phyloP scores from a whole-genome alignment of 2,888 invertebrate genomes.

The Strigamia crassipes region DNA sequence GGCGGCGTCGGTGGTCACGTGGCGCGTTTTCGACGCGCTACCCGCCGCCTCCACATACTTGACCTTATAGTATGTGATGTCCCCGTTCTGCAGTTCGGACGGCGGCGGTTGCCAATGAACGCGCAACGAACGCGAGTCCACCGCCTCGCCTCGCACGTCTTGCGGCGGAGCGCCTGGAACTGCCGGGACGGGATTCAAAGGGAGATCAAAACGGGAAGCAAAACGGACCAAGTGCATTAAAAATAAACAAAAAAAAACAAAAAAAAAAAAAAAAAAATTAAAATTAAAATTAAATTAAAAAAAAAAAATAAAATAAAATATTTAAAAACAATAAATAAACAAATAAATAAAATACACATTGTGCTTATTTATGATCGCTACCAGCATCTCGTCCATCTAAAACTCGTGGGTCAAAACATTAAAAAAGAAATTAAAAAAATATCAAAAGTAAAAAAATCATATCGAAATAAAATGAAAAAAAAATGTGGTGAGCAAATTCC shows the following conservation, averaged over 20 bases:
- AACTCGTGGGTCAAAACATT: too few relatives aligned
- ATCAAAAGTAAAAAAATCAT: too few relatives aligned
- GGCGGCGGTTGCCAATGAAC: conserved; percentile 94
- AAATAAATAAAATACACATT: neutral
- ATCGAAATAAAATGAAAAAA: too few relatives aligned
- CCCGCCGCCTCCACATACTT: conserved; percentile 80
- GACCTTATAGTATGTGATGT: conserved; percentile 93
- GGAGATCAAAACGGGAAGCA: neutral
- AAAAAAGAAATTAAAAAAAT: too few relatives aligned
- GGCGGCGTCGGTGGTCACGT: conserved; percentile 66
- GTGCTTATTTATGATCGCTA: neutral
- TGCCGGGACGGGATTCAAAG: conserved; percentile 57
- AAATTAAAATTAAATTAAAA: neutral
- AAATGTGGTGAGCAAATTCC: neutral
- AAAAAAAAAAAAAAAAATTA: conserved; percentile 31
- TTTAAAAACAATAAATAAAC: too few relatives aligned
- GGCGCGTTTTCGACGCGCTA: conserved; percentile 79
- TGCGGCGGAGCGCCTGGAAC: conserved; percentile 96
- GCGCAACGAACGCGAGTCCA: conserved; percentile 85
- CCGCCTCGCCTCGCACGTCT: conserved; percentile 86
- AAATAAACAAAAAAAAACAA: neutral
- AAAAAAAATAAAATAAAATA: too few relatives aligned
- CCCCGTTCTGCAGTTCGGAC: conserved; percentile 85
- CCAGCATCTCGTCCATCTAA: neutral
- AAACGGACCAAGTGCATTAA: neutral